Conservation (phyloP, 2,888 invertebrate genomes). For the Cryptops parisi region DNA sequence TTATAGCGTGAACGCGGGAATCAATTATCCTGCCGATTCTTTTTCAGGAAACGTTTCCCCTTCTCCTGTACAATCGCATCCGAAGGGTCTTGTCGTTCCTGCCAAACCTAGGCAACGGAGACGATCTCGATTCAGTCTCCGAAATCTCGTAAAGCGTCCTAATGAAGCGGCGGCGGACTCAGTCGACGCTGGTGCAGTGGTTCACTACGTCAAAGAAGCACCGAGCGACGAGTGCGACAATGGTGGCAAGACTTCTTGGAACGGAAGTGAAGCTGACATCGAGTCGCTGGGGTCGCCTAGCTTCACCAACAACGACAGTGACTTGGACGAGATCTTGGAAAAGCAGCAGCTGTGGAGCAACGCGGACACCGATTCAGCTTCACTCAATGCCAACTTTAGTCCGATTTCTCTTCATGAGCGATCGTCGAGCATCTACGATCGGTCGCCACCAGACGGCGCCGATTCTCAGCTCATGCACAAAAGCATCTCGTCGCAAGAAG, state of each 20-base stretch:
- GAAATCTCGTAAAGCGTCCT: no score
- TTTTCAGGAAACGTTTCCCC: not conserved
- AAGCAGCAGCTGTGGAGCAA: not conserved
- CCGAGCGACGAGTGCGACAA: not conserved
- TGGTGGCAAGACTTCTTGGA: not conserved
- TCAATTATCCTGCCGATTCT: constrained; percentile 2
- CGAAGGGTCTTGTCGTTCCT: not conserved
- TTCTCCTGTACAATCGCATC: not conserved
- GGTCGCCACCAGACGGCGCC: constrained; percentile 9
- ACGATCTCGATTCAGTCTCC: not conserved
- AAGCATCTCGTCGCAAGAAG: not conserved
- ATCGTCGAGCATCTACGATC: not conserved
- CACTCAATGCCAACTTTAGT: constrained; percentile 15
- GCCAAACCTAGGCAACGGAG: not conserved
- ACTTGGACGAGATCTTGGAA: not conserved
- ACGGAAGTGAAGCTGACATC: constrained; percentile 7
- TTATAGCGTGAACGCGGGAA: constrained; percentile 2
- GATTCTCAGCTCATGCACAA: not conserved
- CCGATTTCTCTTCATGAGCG: constrained; percentile 8
- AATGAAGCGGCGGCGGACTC: no score
- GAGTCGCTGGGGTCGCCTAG: constrained; percentile 1
- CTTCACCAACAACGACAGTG: not conserved
- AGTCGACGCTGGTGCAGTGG: no score
- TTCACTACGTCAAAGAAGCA: not conserved
- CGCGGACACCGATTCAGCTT: constrained; percentile 8